These are phyloP conservation scores for cat (Felis catus) DNA, from an alignment of 2,113 vertebrate species.

Conservation along the genomic window DNA sequence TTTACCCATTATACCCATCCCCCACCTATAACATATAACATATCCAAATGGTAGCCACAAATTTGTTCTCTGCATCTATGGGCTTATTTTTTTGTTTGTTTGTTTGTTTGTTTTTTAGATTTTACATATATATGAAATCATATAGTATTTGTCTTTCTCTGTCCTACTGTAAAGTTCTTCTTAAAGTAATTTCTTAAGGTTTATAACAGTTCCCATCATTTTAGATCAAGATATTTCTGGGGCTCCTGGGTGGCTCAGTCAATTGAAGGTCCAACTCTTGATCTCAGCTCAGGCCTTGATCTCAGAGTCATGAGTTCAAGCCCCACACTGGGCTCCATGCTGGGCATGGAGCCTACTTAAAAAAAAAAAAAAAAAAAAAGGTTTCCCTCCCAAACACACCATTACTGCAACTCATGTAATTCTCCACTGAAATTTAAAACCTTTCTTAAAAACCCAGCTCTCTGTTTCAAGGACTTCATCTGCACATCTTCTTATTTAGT, in stretches of 20 bases:
- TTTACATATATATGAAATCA: neutral
- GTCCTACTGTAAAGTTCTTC: neutral
- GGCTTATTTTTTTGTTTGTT: neutral
- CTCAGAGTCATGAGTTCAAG: too few relatives aligned
- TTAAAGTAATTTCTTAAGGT: neutral
- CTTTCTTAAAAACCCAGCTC: neutral
- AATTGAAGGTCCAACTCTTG: too few relatives aligned
- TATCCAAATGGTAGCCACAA: neutral
- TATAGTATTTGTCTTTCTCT: neutral
- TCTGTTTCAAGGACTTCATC: neutral
- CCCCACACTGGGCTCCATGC: too few relatives aligned
- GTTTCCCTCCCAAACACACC: neutral
- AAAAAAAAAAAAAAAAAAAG: neutral
- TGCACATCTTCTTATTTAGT: neutral
- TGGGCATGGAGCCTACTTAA: too few relatives aligned
- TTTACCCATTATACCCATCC: neutral
- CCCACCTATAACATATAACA: too few relatives aligned
- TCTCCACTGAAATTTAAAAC: slow-evolving; percentile 18
- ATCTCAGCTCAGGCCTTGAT: too few relatives aligned
- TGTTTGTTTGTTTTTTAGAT: neutral
- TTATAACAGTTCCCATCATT: neutral
- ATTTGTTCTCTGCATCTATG: neutral
- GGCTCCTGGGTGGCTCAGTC: too few relatives aligned
- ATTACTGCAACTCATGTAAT: neutral
- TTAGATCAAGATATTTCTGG: neutral